Percentiles rank a stretch among this genome's conserved stretches.
These are phyloP conservation scores for Cisticola juncidis DNA, from an alignment of 2,113 vertebrate species.

Conservation along the genomic window DNA sequence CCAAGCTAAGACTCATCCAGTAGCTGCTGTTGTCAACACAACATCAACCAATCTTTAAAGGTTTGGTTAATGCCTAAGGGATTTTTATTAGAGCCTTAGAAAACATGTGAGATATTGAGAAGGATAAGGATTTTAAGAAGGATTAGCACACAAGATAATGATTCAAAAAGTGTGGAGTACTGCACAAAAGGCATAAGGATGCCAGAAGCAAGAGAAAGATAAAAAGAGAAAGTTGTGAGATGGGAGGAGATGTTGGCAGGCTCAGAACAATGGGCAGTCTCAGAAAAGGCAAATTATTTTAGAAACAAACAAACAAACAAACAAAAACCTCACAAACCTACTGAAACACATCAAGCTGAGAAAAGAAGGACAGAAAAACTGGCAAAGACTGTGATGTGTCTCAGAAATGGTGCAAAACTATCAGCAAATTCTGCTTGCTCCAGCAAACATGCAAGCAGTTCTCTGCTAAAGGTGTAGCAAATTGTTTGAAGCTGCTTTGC, in stretches of 20 bases:
- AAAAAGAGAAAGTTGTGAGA: not conserved
- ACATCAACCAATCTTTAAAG: not conserved
- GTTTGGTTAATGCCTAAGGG: not conserved
- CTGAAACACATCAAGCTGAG: not conserved
- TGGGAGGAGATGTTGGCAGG: not conserved
- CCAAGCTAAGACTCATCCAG: not conserved
- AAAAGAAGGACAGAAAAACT: not conserved
- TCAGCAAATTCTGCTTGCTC: not conserved
- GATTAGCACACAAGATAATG: not conserved
- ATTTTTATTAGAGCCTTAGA: not conserved
- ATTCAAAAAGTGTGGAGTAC: not conserved
- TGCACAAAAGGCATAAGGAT: not conserved
- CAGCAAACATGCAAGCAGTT: not conserved
- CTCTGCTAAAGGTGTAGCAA: not conserved
- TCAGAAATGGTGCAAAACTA: not conserved
- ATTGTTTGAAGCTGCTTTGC: not conserved
- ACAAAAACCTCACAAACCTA: no score
- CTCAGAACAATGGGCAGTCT: not conserved
- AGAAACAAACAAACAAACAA: no score
- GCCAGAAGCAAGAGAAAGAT: constrained; percentile 21
- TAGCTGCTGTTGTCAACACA: not conserved
- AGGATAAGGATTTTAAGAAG: not conserved
- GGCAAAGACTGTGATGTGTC: not conserved
- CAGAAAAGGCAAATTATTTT: not conserved
- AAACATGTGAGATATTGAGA: not conserved